Base-by-base conservation (phyloP, 2,113 vertebrate genomes). In the Columba livia region DNA sequence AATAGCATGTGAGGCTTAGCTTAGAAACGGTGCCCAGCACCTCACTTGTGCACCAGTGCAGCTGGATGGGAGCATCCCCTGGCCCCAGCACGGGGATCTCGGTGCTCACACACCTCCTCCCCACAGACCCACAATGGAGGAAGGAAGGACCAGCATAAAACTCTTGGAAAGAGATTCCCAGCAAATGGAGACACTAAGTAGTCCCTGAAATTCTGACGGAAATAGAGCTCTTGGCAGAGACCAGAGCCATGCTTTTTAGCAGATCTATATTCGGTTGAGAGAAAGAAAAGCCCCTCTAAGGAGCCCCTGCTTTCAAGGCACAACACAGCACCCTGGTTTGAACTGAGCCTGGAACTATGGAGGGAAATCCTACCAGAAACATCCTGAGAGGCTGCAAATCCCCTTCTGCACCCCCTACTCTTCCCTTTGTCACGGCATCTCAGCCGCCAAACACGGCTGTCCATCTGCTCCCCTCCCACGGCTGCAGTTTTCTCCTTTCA, bases 161-260 rank as follows among this genome's bases (percentile, higher is more conserved):
- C 66, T 24, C 53, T 87, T 75, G 80, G 84, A 79, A 57, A 32
- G 66, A 66, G 36, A 85, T 85, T 94, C 79, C 74, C 62, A 54
- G 79, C 62, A 88, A 90, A 73, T 3, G 48, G 62, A 93, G 58
- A 29, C 5, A 17, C 20, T 74, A n/a, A 79, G 28, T 32, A 83
- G 58, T 36, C 54, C 4, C 54, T 83, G 67, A 42, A 93, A 92
- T 62, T 56, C 79, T 79, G 79, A 25, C 0, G 17, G 85, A 86
- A 93, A 90, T 71, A 64, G 47, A 93, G 79, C 19, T 88, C 29
- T 56, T 94, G 96, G 92, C 94, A 90, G 6, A 5, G 47, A 36
- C 10, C 79, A 73, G 38, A 69, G 74, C 34, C 0, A 3, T 47
- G 93, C 5, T 82, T 91, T 93, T 53, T 9, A 12, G 5, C 1